Evolutionary conservation across 2,113 vertebrate species (phyloP).

Genomic region (Chlorodrepanis virens): DNA sequence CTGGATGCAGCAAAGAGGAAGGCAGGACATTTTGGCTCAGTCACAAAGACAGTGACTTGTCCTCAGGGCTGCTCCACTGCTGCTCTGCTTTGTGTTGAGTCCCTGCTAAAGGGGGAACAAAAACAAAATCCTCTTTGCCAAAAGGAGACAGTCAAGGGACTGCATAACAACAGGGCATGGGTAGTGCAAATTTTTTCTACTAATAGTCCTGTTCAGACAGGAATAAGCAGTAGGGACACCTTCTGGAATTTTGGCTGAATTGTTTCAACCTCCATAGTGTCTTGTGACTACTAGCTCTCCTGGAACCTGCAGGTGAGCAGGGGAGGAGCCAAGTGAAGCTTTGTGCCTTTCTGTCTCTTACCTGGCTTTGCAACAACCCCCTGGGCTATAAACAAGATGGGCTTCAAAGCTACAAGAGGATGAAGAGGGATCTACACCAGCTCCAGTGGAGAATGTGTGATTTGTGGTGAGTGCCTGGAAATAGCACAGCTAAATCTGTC

Average conservation of each 20-base stretch:
- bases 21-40: not conserved
- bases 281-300: not conserved
- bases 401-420: not conserved
- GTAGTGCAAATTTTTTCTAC: not conserved
- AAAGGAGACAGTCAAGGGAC: not conserved
- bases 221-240: not conserved
- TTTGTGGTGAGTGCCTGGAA: not conserved
- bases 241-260: not conserved
- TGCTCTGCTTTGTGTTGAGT: not conserved
- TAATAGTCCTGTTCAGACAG: not conserved
- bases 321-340: not conserved
- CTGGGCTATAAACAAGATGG: not conserved
- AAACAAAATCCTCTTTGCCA: not conserved
- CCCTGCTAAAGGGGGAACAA: not conserved
- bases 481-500: not conserved
- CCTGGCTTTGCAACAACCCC: not conserved
- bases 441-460: not conserved
- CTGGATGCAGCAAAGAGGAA: not conserved
- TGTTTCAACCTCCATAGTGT: not conserved
- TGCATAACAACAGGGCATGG: not conserved
- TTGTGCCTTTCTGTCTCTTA: not conserved
- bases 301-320: not conserved
- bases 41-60: not conserved
- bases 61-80: not conserved
- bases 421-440: not conserved